Base-by-base conservation (phyloP, 2,113 vertebrate genomes). In the Sinocyclocheilus anshuiensis region DNA sequence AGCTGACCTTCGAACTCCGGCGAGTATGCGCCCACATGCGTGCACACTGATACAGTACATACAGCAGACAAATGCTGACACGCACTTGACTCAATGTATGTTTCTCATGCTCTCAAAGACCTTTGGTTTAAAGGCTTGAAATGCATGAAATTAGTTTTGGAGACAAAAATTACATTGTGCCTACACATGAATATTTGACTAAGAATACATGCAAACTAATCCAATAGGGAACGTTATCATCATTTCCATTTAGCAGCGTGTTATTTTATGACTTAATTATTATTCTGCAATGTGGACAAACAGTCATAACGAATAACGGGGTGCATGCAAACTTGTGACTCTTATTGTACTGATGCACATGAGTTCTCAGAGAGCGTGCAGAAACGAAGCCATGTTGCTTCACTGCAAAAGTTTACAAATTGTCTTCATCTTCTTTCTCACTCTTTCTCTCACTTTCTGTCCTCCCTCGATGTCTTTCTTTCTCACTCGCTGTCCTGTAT, bases 1-100 rank as follows among this genome's bases (percentile, higher is more conserved):
- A 86, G 87, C 84, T 91, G 92, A 94, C 88, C 94, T 91, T 85
- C 93, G 93, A 94, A 91, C 94, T 89, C 89, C 20, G 65, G 83
- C 20, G 69, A 89, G 89, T 82, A 90, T 82, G 92, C 85, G 86
- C 93, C 94, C 87, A 94, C 93, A 91, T 85, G 91, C 75, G 89
- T 87, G 63, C 75, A 67, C 50, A 69, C n/a, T 22, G 29, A 81
- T 42, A 72, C 81, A 39, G 42, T 74, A 45, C 9, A 36, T 6
- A 74, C 26, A 26, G 65, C 67, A 81, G 42, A 83, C 50, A 29
- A 26, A 45, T 33, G 50, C 71, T 39, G 22, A 26, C 75, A 74
- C 33, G 67, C 22, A 16, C 45, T 77, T n/a, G 7, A 63, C 69
- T 42, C 22, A 57, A 10, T 76, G 22, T 75, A n/a, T 75, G 74